Conservation (phyloP, 1,140 invertebrate genomes). For the Drosophila pallidifrons region DNA sequence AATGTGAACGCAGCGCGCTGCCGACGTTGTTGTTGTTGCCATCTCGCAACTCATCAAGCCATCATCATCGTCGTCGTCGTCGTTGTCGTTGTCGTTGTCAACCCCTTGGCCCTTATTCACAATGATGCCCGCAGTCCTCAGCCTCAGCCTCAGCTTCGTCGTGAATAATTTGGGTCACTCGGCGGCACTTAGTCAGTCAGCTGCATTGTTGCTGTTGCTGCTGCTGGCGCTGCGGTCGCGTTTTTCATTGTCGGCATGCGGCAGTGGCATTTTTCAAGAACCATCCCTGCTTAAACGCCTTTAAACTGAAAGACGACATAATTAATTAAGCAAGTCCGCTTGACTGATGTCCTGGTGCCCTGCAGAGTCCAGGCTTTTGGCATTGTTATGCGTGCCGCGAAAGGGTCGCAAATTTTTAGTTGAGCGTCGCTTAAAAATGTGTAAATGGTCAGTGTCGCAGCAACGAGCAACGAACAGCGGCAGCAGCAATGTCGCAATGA, state of each 20-base stretch:
- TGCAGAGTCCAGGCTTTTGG: conserved; percentile 6
- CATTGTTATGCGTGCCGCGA: conserved; percentile 78
- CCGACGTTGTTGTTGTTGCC: conserved; percentile 21
- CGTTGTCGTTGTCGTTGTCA: background rate
- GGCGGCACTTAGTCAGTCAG: conserved; percentile 76
- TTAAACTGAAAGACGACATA: conserved; percentile 82
- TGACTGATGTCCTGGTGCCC: conserved; percentile 70
- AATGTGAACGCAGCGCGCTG: conserved; percentile 19
- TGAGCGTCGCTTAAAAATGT: conserved; percentile 43
- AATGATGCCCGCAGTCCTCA: conserved; percentile 2
- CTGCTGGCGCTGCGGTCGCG: conserved; percentile 64
- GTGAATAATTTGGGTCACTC: conserved; percentile 83
- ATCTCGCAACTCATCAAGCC: conserved; percentile 39
- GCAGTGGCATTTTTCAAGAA: conserved; percentile 77
- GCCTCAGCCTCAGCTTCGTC: conserved; percentile 32
- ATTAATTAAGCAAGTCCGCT: conserved; percentile 79
- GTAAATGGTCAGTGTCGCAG: conserved; percentile 39
- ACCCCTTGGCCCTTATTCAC: conserved; percentile 21
- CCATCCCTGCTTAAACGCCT: conserved; percentile 71
- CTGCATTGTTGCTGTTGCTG: conserved; percentile 70
- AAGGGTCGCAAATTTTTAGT: conserved; percentile 74
- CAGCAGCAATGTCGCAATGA: conserved; percentile 23
- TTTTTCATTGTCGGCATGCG: conserved; percentile 83
- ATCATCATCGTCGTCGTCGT: conserved; percentile 25
- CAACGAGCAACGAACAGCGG: background rate